Conservation (phyloP, 2,797 vertebrate species). For the Lepilemur ruficaudatus region DNA sequence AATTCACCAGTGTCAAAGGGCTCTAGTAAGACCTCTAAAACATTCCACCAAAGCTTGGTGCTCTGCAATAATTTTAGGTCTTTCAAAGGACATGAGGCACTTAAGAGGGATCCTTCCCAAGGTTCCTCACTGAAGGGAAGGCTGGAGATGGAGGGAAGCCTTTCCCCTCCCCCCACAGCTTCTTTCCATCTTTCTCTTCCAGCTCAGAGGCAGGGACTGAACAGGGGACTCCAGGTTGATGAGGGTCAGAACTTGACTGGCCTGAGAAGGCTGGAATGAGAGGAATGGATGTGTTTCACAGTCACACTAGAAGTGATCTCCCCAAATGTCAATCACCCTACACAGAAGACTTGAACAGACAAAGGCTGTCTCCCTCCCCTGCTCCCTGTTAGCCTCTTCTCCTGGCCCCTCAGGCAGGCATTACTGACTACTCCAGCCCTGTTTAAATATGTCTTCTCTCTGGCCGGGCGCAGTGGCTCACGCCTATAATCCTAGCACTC, state of each 20-base stretch:
- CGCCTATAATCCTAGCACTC: too few relatives aligned
- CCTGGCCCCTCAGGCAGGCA: background rate
- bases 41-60: background rate
- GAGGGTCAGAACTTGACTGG: background rate
- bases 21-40: background rate
- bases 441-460: background rate
- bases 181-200: background rate
- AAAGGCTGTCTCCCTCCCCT: background rate
- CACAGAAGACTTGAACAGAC: background rate
- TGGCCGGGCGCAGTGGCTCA: too few relatives aligned
- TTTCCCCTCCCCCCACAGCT: fast-evolving
- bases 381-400: background rate
- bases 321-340: background rate
- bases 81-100: background rate
- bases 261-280: background rate
- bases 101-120: background rate
- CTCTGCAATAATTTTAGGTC: background rate
- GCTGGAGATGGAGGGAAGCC: background rate
- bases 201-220: background rate
- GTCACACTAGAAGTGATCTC: background rate
- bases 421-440: background rate
- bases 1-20: background rate
- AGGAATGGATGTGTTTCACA: too few relatives aligned
- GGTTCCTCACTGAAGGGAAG: background rate
- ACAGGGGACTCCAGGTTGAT: background rate